Conservation (phyloP, 2,888 invertebrate genomes). For the Lomographa bimaculata region DNA sequence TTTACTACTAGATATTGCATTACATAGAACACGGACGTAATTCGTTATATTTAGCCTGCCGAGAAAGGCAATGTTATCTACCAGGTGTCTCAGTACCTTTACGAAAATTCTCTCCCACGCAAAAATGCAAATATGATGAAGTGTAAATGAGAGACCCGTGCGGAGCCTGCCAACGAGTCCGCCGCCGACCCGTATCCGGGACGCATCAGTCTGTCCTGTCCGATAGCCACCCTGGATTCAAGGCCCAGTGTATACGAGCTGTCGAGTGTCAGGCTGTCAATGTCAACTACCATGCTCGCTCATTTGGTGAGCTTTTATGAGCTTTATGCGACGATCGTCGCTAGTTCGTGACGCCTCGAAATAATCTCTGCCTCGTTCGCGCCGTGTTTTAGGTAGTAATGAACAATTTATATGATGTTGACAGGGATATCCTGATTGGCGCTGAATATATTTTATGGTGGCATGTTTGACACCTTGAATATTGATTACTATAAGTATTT, state of each 20-base stretch:
- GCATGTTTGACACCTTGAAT: conserved; percentile 13
- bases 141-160: conserved; percentile 56
- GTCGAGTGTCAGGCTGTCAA: too few relatives aligned
- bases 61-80: too few relatives aligned
- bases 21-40: too few relatives aligned
- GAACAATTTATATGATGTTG: conserved; percentile 23
- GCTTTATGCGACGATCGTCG: conserved; percentile 17
- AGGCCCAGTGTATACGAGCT: conserved; percentile 41
- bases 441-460: conserved; percentile 15
- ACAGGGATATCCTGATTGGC: conserved; percentile 21
- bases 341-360: conserved; percentile 16
- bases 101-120: too few relatives aligned
- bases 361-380: conserved; percentile 18
- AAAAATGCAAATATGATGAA: conserved; percentile 54
- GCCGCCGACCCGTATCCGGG: conserved; percentile 39
- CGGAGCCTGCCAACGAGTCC: conserved; percentile 36
- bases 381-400: conserved; percentile 18
- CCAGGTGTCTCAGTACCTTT: too few relatives aligned
- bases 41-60: too few relatives aligned
- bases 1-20: too few relatives aligned
- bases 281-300: conserved; percentile 36
- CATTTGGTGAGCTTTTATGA: conserved; percentile 27
- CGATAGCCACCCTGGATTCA: too few relatives aligned
- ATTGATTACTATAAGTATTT: too few relatives aligned
- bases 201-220: conserved; percentile 47